phyloP scores from a whole-genome alignment of 2,113 vertebrate species.

The Leucopsar rothschildi region DNA sequence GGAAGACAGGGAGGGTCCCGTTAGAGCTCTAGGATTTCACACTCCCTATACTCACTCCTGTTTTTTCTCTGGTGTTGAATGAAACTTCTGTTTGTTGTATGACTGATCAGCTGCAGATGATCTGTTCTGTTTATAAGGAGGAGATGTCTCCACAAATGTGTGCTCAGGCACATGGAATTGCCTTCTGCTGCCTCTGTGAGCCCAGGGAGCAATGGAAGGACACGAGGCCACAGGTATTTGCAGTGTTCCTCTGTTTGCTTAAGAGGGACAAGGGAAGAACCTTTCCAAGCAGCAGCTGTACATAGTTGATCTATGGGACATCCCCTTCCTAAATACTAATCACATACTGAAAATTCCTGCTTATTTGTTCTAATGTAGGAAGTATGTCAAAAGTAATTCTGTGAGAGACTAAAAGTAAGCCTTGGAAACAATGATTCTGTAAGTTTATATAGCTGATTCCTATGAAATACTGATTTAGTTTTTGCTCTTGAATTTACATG shows the following conservation, averaged over 20 bases:
- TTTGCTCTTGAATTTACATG: constrained; percentile 29
- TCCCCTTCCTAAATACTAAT: background rate
- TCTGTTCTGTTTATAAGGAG: background rate
- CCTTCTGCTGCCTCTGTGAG: background rate
- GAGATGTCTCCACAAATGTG: background rate
- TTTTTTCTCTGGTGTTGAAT: background rate
- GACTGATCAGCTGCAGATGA: background rate
- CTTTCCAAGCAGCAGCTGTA: background rate
- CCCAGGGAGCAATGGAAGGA: background rate
- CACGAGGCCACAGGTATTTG: background rate
- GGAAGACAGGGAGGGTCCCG: background rate
- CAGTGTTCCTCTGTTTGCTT: background rate
- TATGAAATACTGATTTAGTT: background rate
- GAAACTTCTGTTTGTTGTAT: background rate
- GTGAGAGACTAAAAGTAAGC: background rate
- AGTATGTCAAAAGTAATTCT: background rate
- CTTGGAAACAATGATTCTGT: background rate
- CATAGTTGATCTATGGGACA: background rate
- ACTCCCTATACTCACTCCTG: background rate
- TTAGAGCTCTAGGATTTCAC: background rate
- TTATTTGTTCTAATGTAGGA: background rate
- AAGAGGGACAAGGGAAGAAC: background rate
- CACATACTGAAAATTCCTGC: background rate
- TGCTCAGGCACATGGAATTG: background rate
- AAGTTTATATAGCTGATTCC: background rate